phyloP scores from a whole-genome alignment of 2,888 invertebrate genomes.

The Nomada goodeniana region DNA sequence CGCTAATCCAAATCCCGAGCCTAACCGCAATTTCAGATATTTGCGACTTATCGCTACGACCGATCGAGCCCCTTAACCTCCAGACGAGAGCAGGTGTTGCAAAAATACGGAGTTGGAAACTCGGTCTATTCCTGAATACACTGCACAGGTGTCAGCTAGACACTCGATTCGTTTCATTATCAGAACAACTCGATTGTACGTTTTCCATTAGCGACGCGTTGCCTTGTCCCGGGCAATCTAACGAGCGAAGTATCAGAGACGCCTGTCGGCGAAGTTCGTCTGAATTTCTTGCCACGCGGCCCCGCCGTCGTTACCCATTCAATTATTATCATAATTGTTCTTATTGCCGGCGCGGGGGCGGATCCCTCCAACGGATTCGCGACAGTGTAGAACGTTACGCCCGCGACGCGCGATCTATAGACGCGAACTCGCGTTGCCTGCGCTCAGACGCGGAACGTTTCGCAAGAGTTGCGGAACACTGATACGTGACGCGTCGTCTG shows the following conservation, averaged over 20 bases:
- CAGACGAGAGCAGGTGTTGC: too few species aligned
- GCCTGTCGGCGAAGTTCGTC: constrained; percentile 45
- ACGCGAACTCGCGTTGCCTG: constrained; percentile 67
- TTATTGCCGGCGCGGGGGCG: constrained; percentile 46
- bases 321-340: constrained; percentile 61
- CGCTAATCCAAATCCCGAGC: too few species aligned
- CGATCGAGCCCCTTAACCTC: too few species aligned
- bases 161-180: constrained; percentile 2
- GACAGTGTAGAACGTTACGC: constrained; percentile 5
- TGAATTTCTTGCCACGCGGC: constrained; percentile 44
- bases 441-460: constrained; percentile 72
- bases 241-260: constrained; percentile 50
- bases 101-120: too few species aligned
- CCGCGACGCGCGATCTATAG: constrained; percentile 13
- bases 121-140: too few species aligned
- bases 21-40: too few species aligned
- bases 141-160: too few species aligned
- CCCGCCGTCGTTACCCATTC: constrained; percentile 40
- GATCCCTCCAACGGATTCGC: constrained; percentile 26
- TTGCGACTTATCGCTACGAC: too few species aligned
- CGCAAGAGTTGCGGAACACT: constrained; percentile 60
- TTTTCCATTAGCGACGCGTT: constrained; percentile 48
- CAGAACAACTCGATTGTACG: constrained; percentile 33
- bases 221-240: constrained; percentile 40
- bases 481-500: constrained; percentile 40